Conservation (phyloP, 2,797 vertebrate species). For the Schizopygopsis pylzovi region DNA sequence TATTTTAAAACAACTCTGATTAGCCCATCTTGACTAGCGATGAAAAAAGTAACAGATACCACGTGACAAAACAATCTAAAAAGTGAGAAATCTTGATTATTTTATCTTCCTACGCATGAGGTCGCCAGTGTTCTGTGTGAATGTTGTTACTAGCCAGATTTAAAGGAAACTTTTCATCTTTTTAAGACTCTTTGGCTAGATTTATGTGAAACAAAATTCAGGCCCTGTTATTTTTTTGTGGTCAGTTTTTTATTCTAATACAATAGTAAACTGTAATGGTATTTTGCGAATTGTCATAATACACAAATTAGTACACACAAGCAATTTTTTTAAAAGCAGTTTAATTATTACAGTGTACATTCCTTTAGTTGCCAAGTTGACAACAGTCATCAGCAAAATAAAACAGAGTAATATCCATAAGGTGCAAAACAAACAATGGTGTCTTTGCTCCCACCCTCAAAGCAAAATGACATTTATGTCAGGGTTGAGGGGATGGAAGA, state of each 20-base stretch:
- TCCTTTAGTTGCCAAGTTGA: constrained; percentile 71
- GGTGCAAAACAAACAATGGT: constrained; percentile 78
- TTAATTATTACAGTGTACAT: constrained; percentile 72
- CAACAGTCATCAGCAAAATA: constrained; percentile 75
- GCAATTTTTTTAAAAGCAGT: constrained; percentile 26
- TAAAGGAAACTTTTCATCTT: neutral
- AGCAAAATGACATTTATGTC: constrained; percentile 3
- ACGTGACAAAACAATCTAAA: neutral
- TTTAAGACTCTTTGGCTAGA: neutral
- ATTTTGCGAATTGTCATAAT: neutral
- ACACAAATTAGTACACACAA: neutral
- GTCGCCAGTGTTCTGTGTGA: neutral
- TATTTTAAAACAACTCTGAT: neutral
- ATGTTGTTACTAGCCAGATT: neutral
- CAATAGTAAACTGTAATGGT: neutral
- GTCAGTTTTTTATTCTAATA: neutral
- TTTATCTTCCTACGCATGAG: neutral
- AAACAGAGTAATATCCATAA: constrained; percentile 72
- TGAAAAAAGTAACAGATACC: neutral
- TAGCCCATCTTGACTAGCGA: too few relatives aligned
- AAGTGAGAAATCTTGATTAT: neutral
- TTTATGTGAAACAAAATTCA: neutral
- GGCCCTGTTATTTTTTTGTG: neutral
- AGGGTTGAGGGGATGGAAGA: too few relatives aligned
- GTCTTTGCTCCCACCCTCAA: constrained; percentile 36